These are phyloP conservation scores for Schizotus pectinicornis DNA, from an alignment of 2,888 invertebrate species.

Conservation along the genomic window DNA sequence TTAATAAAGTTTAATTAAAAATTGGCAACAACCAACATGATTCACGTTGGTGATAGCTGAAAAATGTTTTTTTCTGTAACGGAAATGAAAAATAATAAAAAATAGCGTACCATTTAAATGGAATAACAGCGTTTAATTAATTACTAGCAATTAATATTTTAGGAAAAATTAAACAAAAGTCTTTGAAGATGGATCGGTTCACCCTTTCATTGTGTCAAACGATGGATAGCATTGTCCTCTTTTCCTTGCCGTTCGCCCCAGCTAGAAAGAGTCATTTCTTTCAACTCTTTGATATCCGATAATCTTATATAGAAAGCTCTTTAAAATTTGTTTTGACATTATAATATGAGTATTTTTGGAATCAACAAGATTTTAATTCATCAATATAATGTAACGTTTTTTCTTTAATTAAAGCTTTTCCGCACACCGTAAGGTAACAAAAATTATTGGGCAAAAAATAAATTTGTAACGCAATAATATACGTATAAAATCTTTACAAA, in stretches of 20 bases:
- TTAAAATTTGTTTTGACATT: constrained; percentile 27
- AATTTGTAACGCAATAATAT: too few relatives aligned
- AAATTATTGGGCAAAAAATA: too few relatives aligned
- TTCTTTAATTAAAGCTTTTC: constrained; percentile 13
- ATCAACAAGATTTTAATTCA: constrained; percentile 21
- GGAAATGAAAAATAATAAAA: constrained; percentile 14
- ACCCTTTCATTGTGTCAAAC: constrained; percentile 31
- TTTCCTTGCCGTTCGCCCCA: constrained; percentile 23
- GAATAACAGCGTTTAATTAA: constrained; percentile 26
- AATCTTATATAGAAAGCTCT: constrained; percentile 29
- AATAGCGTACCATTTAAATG: constrained; percentile 21
- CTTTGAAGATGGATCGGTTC: constrained; percentile 32
- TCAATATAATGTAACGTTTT: constrained; percentile 9
- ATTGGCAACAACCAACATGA: too few relatives aligned
- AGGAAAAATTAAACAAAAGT: constrained; percentile 32
- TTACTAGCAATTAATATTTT: constrained; percentile 31
- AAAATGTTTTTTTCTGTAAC: too few relatives aligned
- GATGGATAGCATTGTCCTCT: constrained; percentile 29
- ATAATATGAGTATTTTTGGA: constrained; percentile 26
- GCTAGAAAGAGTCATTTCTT: constrained; percentile 29
- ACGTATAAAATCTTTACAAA: too few relatives aligned
- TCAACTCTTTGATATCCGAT: constrained; percentile 33
- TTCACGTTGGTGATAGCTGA: too few relatives aligned
- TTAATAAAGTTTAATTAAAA: too few relatives aligned
- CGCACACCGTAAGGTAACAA: too few relatives aligned